Percentiles rank a stretch among this genome's conserved stretches.
Evolutionary conservation across 2,113 vertebrate species (phyloP).

Genomic region (human): GRCh38 chr12:125273001-125273500

Average conservation of each 20-base stretch:
- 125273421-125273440: not conserved
- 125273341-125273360: not conserved
- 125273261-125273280: fast-evolving
- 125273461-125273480: not conserved
- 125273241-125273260: not conserved
- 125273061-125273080: fast-evolving
- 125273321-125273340: not conserved
- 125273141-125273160: not conserved
- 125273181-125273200: not conserved
- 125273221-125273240: not conserved
- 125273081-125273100: fast-evolving
- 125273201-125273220: too few relatives aligned
- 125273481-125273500: not conserved
- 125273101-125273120: fast-evolving
- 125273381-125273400: not conserved
- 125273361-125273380: not conserved
- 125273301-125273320: not conserved
- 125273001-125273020: not conserved
- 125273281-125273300: not conserved
- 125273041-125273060: not conserved
- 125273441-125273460: not conserved
- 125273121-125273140: not conserved
- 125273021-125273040: not conserved
- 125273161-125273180: not conserved
- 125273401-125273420: not conserved